These are phyloP conservation scores for Papilio machaon DNA, from an alignment of 1,140 invertebrate genomes.

Conservation along the genomic window DNA sequence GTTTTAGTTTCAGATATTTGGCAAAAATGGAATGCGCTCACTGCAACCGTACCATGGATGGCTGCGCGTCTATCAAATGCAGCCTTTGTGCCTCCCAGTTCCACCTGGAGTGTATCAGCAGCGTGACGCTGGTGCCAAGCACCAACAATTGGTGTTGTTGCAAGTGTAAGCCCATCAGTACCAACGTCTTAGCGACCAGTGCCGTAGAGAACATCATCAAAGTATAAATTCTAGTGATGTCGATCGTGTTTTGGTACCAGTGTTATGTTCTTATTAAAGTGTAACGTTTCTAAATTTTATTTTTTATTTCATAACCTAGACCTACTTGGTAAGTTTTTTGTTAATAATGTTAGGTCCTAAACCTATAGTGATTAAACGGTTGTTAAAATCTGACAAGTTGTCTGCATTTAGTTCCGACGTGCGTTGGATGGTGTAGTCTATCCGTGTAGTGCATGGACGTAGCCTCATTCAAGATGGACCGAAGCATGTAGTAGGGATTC, in stretches of 20 bases:
- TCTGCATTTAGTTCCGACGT: too few relatives aligned
- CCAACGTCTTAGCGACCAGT: constrained; percentile 36
- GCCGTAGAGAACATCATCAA: constrained; percentile 43
- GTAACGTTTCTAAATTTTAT: background rate
- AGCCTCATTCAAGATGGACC: too few relatives aligned
- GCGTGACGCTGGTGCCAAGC: constrained; percentile 56
- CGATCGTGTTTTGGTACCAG: constrained; percentile 23
- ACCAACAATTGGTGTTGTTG: constrained; percentile 63
- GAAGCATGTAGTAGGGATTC: too few relatives aligned
- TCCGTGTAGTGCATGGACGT: too few relatives aligned
- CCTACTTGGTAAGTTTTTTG: background rate
- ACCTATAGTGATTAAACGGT: too few relatives aligned
- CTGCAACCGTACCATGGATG: constrained; percentile 62
- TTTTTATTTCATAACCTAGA: background rate
- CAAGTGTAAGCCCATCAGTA: constrained; percentile 48
- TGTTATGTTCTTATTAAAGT: constrained; percentile 19
- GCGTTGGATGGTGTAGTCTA: too few relatives aligned
- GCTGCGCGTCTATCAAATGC: constrained; percentile 67
- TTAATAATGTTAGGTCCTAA: background rate
- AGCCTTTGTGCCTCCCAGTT: constrained; percentile 63
- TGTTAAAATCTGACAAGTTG: too few relatives aligned
- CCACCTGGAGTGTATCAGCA: constrained; percentile 67
- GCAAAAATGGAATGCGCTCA: constrained; percentile 60
- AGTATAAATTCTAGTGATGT: constrained; percentile 42
- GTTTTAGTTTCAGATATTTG: background rate